Percentiles rank a stretch among this genome's conserved stretches.
Evolutionary conservation across 2,113 vertebrate species (phyloP).

Genomic region (Synchiropus splendidus): DNA sequence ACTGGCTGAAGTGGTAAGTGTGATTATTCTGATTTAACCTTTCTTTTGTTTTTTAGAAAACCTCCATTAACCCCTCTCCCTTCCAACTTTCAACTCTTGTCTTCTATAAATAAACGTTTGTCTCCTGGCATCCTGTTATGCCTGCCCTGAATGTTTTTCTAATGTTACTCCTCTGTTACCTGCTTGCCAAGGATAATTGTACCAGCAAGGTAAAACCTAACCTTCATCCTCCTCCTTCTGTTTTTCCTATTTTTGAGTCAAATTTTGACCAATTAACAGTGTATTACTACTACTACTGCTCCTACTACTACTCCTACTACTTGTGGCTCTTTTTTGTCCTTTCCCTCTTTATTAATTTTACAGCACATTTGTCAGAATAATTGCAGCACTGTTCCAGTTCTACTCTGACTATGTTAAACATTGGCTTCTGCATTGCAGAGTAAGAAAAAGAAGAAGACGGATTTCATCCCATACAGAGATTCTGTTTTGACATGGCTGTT

Average conservation of each 20-base stretch:
- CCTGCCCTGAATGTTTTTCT: constrained; percentile 43
- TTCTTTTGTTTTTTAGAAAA: constrained; percentile 6
- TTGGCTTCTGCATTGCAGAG: constrained; percentile 69
- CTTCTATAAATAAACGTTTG: constrained; percentile 22
- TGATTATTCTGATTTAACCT: constrained; percentile 5
- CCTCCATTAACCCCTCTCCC: too few relatives aligned
- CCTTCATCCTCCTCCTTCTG: too few relatives aligned
- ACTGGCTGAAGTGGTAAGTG: constrained; percentile 95
- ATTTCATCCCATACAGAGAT: constrained; percentile 97
- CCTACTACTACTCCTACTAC: too few relatives aligned
- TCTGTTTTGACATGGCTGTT: constrained; percentile 98
- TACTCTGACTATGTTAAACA: background rate
- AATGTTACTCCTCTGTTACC: constrained; percentile 67
- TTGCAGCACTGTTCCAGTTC: background rate
- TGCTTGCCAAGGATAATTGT: constrained; percentile 87
- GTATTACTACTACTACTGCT: too few relatives aligned
- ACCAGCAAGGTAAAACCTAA: constrained; percentile 88
- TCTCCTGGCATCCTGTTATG: constrained; percentile 46
- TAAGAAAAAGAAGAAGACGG: constrained; percentile 98
- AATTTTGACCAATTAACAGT: too few relatives aligned
- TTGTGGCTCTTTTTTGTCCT: too few relatives aligned
- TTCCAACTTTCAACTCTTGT: constrained; percentile 12
- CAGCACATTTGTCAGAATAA: too few relatives aligned
- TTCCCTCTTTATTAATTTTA: background rate
- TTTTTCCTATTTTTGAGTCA: too few relatives aligned